Conservation (phyloP, 1,140 invertebrate species). For the Neodiprion fabricii region DNA sequence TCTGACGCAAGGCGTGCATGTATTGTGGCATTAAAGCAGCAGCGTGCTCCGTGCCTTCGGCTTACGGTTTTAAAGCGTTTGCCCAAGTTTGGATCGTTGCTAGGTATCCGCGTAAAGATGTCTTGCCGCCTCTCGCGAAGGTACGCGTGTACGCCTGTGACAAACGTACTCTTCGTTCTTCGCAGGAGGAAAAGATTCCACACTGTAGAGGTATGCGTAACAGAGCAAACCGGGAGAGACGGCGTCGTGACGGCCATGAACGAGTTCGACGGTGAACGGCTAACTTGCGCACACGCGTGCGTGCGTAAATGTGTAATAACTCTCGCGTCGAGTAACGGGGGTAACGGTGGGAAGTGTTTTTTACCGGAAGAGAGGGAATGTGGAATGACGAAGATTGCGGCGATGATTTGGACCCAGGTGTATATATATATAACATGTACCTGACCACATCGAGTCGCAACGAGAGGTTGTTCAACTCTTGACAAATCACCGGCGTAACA, state of each 20-base stretch:
- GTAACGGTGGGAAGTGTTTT: background rate
- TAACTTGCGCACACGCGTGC: too few relatives aligned
- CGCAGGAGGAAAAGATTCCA: background rate
- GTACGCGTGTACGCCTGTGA: background rate
- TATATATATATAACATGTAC: too few relatives aligned
- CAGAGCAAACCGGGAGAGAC: background rate
- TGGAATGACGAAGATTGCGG: background rate
- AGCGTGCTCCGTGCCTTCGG: background rate
- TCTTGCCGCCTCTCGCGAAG: background rate
- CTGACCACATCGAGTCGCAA: too few relatives aligned
- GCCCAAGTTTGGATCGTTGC: background rate
- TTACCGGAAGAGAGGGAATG: slow-evolving; percentile 1
- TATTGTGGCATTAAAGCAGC: background rate
- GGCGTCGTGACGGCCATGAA: too few relatives aligned
- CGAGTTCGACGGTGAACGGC: too few relatives aligned
- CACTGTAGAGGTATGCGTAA: background rate
- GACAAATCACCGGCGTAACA: too few relatives aligned
- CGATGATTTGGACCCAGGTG: too few relatives aligned
- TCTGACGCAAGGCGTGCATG: background rate
- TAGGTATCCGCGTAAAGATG: too few relatives aligned
- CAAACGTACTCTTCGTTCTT: background rate
- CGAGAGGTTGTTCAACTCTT: too few relatives aligned
- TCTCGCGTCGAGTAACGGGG: background rate
- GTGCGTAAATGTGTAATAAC: too few relatives aligned
- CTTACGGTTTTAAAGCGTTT: background rate